phyloP scores from a whole-genome alignment of 1,140 invertebrate genomes.

The Bombus superbus region DNA sequence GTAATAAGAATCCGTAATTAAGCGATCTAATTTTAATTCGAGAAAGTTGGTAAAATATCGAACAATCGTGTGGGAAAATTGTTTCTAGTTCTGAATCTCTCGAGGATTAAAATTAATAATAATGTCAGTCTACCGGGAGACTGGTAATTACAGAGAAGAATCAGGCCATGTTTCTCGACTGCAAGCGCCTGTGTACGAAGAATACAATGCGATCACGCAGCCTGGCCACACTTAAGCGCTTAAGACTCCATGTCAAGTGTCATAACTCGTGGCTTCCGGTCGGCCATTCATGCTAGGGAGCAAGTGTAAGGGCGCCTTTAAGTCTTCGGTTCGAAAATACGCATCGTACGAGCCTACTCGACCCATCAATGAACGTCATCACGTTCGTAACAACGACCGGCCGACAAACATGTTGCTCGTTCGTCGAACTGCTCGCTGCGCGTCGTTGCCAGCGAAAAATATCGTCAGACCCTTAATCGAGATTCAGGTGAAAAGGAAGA shows the following conservation, averaged over 20 bases:
- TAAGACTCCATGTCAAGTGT: constrained; percentile 74
- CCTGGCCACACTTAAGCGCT: constrained; percentile 73
- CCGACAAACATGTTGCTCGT: not conserved
- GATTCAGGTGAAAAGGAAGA: too few relatives aligned
- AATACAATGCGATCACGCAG: constrained; percentile 57
- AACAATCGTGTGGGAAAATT: not conserved
- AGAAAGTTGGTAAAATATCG: not conserved
- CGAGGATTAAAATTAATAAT: not conserved
- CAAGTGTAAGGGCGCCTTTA: constrained; percentile 62
- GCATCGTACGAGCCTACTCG: constrained; percentile 20
- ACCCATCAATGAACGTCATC: constrained; percentile 1
- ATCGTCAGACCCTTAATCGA: too few relatives aligned
- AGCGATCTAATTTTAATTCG: not conserved
- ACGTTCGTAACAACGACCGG: constrained; percentile 17
- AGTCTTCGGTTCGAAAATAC: constrained; percentile 16
- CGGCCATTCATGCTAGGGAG: constrained; percentile 59
- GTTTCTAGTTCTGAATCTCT: not conserved
- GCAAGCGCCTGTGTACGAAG: not conserved
- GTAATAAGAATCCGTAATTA: too few relatives aligned
- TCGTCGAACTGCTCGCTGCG: not conserved
- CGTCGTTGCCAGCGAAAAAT: too few relatives aligned
- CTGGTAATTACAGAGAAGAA: not conserved
- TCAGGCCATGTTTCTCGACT: constrained; percentile 24
- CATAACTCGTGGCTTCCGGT: constrained; percentile 80
- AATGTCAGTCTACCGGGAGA: not conserved